A percentile compares a stretch with the other conserved stretches of the same genome.
phyloP scores from a whole-genome alignment of 2,113 vertebrate species.

The Chionodraco myersi region DNA sequence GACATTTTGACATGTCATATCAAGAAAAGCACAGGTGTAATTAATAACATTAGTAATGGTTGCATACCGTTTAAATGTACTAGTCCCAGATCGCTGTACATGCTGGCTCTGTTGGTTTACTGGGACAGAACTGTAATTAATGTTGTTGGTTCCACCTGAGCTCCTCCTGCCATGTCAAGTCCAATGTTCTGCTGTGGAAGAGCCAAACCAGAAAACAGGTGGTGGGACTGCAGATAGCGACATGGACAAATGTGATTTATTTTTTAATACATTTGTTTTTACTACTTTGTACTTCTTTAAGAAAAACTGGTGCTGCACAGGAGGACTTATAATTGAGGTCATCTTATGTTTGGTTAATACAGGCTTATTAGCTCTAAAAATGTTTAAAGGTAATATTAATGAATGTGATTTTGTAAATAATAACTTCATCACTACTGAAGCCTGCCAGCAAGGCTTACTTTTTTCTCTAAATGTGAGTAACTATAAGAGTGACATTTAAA shows the following conservation, averaged over 20 bases:
- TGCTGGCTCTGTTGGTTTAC: neutral
- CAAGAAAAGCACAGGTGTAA: constrained; percentile 11
- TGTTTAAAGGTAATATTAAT: neutral
- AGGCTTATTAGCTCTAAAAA: no score
- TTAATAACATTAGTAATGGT: constrained; percentile 22
- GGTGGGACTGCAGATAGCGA: neutral
- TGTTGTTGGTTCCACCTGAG: constrained; percentile 10
- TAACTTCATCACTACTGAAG: neutral
- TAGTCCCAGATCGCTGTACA: neutral
- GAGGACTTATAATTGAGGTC: neutral
- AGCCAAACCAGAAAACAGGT: neutral
- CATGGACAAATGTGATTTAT: neutral
- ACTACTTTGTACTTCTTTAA: neutral
- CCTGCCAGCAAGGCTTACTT: neutral
- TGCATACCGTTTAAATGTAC: neutral
- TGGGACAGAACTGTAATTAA: constrained; percentile 8
- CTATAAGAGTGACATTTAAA: constrained; percentile 13
- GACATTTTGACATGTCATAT: constrained; percentile 3
- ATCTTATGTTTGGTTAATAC: neutral
- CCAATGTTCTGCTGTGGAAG: neutral
- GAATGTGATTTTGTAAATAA: neutral
- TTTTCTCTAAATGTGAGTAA: neutral
- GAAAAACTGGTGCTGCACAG: neutral
- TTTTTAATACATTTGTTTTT: neutral
- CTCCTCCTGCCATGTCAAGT: neutral